Base-by-base conservation (phyloP, 2,888 invertebrate species). In the Vannuccia rotundouncinata region DNA sequence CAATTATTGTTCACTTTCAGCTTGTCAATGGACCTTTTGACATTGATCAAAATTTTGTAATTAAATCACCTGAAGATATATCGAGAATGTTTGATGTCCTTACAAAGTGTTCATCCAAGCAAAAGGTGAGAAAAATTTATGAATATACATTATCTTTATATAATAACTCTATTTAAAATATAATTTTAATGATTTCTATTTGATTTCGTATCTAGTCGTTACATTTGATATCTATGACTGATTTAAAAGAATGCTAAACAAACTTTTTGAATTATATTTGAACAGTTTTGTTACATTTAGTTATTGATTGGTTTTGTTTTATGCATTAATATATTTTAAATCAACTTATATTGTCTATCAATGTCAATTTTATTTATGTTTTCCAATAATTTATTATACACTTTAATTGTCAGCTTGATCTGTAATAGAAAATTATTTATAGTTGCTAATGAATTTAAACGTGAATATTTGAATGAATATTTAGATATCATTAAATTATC, bases 11-110 rank as follows among this genome's bases (percentile, higher is more conserved):
- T n/a, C n/a, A n/a, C n/a, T 66, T 90, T 45, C 92, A 98, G 98
- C 91, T 99, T 89, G 98, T 99, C 85, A 97, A 96, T 84, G 98
- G 97, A 84, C 96, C 97, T 90, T 99, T 99, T 90, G 98, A 99
- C 90, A 95, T 98, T 93, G 99, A 99, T 91, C 91, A 95, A 88
- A 97, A 98, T 90, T 99, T 98, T 91, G 95, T 99, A 87, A 97
- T 99, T 88, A 95, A 97, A 89, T 95, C 98, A 89, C 93, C 95
- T 83, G 93, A 95, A 90, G 97, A 95, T 90, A 95, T 99, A 86
- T 92, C 94, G 88, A 94, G 95, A 90, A 96, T 98, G 95, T 90
- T 99, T 85, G 94, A 95, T 87, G 91, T 98, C 81, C 90, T 98
- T 85, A 95, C 96, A 89, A 94, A 13, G 66, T 66, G 10, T 66